Evolutionary conservation across 2,113 vertebrate species (phyloP), one percentile per base, ranked within the genome.

Genomic region (Apodemus speciosus): DNA sequence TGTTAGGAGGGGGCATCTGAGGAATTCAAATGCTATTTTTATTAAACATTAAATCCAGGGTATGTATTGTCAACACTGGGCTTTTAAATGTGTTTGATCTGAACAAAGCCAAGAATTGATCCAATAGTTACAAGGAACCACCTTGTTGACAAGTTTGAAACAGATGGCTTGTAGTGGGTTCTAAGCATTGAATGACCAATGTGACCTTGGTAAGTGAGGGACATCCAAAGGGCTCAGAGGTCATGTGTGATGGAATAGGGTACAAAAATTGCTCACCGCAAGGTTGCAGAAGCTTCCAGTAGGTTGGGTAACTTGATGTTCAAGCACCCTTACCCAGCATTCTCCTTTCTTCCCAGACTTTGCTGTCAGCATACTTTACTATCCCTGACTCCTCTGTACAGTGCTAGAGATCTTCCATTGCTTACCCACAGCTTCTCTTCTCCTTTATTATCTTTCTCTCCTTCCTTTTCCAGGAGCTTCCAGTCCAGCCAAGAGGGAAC

Each of bases 21-120:
- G 62, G 93, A 94, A 97, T 94, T 51, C 80, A 77, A 88, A 92
- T 87, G 84, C 20, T 89, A 35, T 92, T 95, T 64, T 95, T 95
- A 94, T 92, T 91, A 91, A 94, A 64, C 94, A 72, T 85, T 66
- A 75, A 69, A 53, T 76, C 49, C 85, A 56, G 84, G 49, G 27
- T 87, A 84, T 88, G 35, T 62, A 46, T 88, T 86, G 58, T 64
- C 91, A 95, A 95, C 91, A 92, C 20, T 32, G n/a, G n/a, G 68
- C 66, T 94, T 96, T 83, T 71, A 75, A 88, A 88, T 94, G 88
- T 80, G 80, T 93, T 85, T 38, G 21, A 68, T 88, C 35, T 27
- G 85, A 79, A 96, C 60, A 72, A 91, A 95, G 71, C 77, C 10
- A 58, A 86, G 56, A 92, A 76, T 51, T 83, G 89, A 56, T 60